These are phyloP conservation scores for Drosophila leontia DNA, from an alignment of 1,140 invertebrate species.

Conservation along the genomic window DNA sequence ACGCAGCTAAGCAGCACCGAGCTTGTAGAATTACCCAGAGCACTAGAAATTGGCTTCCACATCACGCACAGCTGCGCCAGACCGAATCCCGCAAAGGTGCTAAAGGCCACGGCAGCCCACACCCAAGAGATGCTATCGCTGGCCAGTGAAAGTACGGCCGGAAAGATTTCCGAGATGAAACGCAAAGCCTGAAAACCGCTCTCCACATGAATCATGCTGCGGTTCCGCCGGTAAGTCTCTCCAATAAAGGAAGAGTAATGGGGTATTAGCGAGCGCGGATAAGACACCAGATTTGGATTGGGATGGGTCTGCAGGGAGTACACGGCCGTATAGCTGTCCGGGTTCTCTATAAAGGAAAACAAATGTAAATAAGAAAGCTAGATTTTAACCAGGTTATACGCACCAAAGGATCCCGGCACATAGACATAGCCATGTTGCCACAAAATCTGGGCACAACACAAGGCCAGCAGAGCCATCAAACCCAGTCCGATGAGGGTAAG, in stretches of 20 bases:
- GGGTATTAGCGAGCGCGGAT: slow-evolving; percentile 69
- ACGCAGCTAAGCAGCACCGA: slow-evolving; percentile 94
- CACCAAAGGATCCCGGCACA: slow-evolving; percentile 94
- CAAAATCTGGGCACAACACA: slow-evolving; percentile 92
- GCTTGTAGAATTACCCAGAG: slow-evolving; percentile 93
- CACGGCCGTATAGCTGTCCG: slow-evolving; percentile 89
- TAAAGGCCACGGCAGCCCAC: slow-evolving; percentile 95
- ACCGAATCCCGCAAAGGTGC: slow-evolving; percentile 93
- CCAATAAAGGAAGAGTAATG: slow-evolving; percentile 83
- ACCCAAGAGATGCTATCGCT: slow-evolving; percentile 85
- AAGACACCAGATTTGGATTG: slow-evolving; percentile 84
- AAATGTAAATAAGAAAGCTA: not conserved
- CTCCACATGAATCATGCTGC: slow-evolving; percentile 75
- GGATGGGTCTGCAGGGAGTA: slow-evolving; percentile 83
- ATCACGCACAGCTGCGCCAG: slow-evolving; percentile 91
- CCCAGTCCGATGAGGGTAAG: slow-evolving; percentile 91
- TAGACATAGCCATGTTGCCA: slow-evolving; percentile 90
- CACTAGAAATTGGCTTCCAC: slow-evolving; percentile 87
- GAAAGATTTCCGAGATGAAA: slow-evolving; percentile 93
- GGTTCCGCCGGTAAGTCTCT: slow-evolving; percentile 83
- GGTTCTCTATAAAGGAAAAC: slow-evolving; percentile 87
- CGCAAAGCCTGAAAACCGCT: slow-evolving; percentile 92
- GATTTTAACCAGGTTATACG: slow-evolving; percentile 57
- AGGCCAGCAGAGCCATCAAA: slow-evolving; percentile 91
- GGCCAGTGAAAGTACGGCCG: slow-evolving; percentile 91